A percentile compares a stretch with the other conserved stretches of the same genome.
Evolutionary conservation across 2,888 invertebrate genomes (phyloP).

Genomic region (Folsomia candida): DNA sequence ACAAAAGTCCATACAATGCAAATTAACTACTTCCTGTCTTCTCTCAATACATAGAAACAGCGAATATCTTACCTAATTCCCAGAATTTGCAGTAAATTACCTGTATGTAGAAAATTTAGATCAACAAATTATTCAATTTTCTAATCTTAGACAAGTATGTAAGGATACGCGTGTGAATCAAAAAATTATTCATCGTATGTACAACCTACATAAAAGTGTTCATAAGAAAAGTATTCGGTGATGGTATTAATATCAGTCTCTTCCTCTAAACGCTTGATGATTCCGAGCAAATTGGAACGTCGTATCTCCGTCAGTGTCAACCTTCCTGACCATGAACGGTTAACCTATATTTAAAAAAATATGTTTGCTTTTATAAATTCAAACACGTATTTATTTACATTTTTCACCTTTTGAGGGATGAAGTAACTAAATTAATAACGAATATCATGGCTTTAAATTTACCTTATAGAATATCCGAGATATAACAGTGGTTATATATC

Average conservation of each 20-base stretch:
- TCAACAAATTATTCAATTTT: no score
- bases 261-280: slow-evolving; percentile 78
- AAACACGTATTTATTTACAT: background rate
- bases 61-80: no score
- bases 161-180: no score
- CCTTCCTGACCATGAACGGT: slow-evolving; percentile 93
- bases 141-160: no score
- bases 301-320: slow-evolving; percentile 85
- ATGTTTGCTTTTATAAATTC: no score
- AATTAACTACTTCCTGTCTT: no score
- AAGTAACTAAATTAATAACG: background rate
- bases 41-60: no score
- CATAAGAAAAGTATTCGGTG: slow-evolving; percentile 80
- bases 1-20: no score
- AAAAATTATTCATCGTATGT: no score
- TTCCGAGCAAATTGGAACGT: slow-evolving; percentile 78
- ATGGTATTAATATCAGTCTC: slow-evolving; percentile 95
- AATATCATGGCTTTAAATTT: no score
- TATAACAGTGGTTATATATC: slow-evolving; percentile 92
- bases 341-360: slow-evolving; percentile 64
- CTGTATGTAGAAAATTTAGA: no score
- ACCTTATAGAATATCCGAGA: slow-evolving; percentile 50
- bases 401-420: background rate
- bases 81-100: slow-evolving; percentile 99
- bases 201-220: slow-evolving; percentile 99